Evolutionary conservation across 1,140 invertebrate species (phyloP).

Genomic region (Maconellicoccus hirsutus): DNA sequence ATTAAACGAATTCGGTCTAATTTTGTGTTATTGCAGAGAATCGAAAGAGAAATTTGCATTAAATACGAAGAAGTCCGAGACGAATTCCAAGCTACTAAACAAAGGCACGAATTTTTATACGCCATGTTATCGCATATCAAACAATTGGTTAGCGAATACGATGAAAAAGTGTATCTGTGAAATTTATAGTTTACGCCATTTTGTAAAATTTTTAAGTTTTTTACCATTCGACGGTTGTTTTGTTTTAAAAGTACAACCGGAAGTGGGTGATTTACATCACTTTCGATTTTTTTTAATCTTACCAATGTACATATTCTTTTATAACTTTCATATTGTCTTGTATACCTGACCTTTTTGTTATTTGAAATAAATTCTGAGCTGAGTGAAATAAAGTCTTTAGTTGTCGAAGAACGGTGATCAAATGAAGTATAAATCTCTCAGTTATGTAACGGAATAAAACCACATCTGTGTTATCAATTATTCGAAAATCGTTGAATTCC

Average conservation of each 20-base stretch:
- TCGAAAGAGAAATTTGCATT: slow-evolving; percentile 60
- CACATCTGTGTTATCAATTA: no score
- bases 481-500: no score
- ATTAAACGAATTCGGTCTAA: no score
- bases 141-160: slow-evolving; percentile 67
- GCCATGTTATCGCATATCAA: slow-evolving; percentile 84
- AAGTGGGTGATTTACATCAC: not conserved
- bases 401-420: no score
- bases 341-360: not conserved
- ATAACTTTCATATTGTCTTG: slow-evolving; percentile 4
- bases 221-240: no score
- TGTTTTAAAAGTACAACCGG: no score
- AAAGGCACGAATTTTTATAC: slow-evolving; percentile 72
- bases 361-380: not conserved
- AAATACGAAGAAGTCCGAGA: slow-evolving; percentile 66
- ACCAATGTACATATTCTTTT: slow-evolving; percentile 1
- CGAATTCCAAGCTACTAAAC: slow-evolving; percentile 55
- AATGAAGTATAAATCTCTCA: no score
- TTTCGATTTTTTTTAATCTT: not conserved
- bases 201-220: no score
- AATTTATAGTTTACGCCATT: not conserved
- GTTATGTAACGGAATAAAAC: no score
- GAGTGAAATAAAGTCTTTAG: no score
- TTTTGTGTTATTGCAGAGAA: slow-evolving; percentile 37
- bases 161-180: slow-evolving; percentile 34